phyloP scores from a whole-genome alignment of 2,113 vertebrate species.

The Silurus meridionalis region DNA sequence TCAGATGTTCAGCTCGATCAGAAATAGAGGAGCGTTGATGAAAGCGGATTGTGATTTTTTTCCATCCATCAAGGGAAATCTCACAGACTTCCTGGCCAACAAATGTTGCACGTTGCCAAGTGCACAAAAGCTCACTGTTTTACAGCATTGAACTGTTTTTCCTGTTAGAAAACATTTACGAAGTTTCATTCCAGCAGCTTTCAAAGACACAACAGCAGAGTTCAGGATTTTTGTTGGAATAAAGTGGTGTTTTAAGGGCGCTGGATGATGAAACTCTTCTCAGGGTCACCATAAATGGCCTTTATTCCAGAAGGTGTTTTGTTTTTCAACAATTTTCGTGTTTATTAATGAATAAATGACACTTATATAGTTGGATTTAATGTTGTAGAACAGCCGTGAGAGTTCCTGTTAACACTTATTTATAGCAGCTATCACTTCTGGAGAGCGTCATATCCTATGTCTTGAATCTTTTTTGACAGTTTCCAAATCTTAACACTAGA shows the following conservation, averaged over 20 bases:
- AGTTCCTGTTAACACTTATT: too few species aligned
- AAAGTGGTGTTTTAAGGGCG: neutral
- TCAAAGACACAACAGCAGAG: neutral
- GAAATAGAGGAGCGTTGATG: neutral
- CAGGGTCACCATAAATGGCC: neutral
- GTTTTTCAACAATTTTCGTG: too few species aligned
- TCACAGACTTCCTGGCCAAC: neutral
- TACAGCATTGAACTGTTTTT: neutral
- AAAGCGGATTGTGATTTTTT: neutral
- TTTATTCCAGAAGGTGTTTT: too few species aligned
- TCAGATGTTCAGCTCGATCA: neutral
- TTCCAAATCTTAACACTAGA: too few species aligned
- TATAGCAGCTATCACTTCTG: too few species aligned
- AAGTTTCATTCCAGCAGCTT: neutral
- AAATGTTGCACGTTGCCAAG: neutral
- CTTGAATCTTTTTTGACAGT: too few species aligned
- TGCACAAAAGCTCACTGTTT: neutral
- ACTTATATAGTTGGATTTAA: too few species aligned
- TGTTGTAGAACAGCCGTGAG: too few species aligned
- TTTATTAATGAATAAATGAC: too few species aligned
- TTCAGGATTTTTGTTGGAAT: neutral
- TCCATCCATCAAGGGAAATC: neutral
- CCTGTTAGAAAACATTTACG: neutral
- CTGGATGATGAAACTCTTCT: neutral
- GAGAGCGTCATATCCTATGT: too few species aligned